A percentile compares a stretch with the other conserved stretches of the same genome.
Conservation (phyloP, 1,140 invertebrate species). For the Mylabris phalerata region DNA sequence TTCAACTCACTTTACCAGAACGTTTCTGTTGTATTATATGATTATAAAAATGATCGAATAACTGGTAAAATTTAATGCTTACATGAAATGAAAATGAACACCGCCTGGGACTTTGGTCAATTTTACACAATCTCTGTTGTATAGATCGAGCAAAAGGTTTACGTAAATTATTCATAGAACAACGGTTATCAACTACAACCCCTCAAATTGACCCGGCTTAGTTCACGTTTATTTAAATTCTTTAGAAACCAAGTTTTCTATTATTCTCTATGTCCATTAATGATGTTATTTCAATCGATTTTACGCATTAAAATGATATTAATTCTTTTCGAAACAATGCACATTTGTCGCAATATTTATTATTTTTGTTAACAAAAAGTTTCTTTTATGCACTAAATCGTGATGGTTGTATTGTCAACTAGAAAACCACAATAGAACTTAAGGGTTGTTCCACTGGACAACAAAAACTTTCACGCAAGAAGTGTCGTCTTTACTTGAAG, state of each 20-base stretch:
- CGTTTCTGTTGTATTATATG: not conserved
- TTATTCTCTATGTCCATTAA: too few relatives aligned
- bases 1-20: too few relatives aligned
- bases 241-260: too few relatives aligned
- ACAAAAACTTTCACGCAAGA: constrained; percentile 28
- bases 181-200: constrained; percentile 12
- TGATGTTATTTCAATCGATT: too few relatives aligned
- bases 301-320: too few relatives aligned
- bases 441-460: constrained; percentile 22
- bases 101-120: constrained; percentile 3
- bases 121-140: constrained; percentile 9
- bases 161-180: constrained; percentile 14
- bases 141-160: constrained; percentile 2
- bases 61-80: constrained; percentile 20
- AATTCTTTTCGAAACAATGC: too few relatives aligned
- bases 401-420: constrained; percentile 25
- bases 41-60: constrained; percentile 9
- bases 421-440: constrained; percentile 26
- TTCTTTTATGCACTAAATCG: constrained; percentile 22
- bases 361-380: not conserved
- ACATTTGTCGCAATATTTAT: too few relatives aligned
- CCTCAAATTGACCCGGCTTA: constrained; percentile 8
- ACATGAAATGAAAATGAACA: constrained; percentile 19
- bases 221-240: constrained; percentile 2
- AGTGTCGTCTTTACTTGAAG: constrained; percentile 22